These are phyloP conservation scores for Atlantisia rogersi DNA, from an alignment of 2,113 vertebrate species.

Conservation along the genomic window DNA sequence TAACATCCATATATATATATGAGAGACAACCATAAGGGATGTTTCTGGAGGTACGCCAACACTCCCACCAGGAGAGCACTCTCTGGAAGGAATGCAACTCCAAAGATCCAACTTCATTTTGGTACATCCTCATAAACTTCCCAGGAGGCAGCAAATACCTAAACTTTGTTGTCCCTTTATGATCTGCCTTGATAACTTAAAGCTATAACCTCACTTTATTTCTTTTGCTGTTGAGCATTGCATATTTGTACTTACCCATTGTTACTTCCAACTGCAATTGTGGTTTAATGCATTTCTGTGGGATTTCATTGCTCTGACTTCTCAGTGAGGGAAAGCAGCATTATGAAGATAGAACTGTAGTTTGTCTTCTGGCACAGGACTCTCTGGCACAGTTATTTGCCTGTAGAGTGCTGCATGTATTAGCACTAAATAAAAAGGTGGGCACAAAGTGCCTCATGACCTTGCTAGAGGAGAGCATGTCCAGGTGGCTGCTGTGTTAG, in stretches of 20 bases:
- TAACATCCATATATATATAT: not conserved
- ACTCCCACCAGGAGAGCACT: not conserved
- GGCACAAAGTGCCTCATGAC: not conserved
- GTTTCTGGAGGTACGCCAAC: not conserved
- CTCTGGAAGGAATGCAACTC: not conserved
- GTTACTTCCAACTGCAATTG: not conserved
- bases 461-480: not conserved
- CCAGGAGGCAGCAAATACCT: not conserved
- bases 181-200: not conserved
- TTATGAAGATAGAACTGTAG: not conserved
- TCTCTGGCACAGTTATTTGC: not conserved
- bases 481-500: not conserved
- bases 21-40: not conserved
- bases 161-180: not conserved
- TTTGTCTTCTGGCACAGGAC: not conserved
- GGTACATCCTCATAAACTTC: not conserved
- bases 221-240: not conserved
- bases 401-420: not conserved
- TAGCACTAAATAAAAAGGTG: not conserved
- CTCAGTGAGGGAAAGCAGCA: not conserved
- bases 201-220: not conserved
- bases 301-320: not conserved
- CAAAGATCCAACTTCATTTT: not conserved
- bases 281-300: not conserved
- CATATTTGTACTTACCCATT: not conserved